These are phyloP conservation scores for Apodemus agrarius DNA, from an alignment of 2,797 vertebrate genomes.

Conservation along the genomic window DNA sequence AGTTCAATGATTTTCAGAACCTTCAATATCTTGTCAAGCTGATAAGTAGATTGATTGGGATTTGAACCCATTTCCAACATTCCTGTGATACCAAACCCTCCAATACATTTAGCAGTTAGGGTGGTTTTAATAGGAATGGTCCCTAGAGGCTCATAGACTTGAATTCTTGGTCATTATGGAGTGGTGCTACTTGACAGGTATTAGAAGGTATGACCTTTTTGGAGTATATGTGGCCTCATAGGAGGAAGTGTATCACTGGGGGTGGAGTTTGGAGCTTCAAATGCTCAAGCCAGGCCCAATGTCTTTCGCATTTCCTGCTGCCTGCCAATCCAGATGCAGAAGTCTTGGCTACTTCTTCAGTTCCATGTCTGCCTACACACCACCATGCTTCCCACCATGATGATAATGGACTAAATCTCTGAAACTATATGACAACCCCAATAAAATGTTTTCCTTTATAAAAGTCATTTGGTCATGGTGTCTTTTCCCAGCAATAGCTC, in stretches of 20 bases:
- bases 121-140: not conserved
- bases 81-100: not conserved
- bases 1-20: constrained; percentile 1
- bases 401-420: not conserved
- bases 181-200: not conserved
- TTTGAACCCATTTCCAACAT: constrained; percentile 29
- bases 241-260: not conserved
- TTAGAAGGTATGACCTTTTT: not conserved
- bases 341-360: not conserved
- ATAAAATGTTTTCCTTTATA: not conserved
- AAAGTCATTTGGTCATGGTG: not conserved
- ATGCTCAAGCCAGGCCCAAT: not conserved
- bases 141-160: not conserved
- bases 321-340: not conserved
- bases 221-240: not conserved
- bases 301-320: not conserved
- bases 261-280: not conserved
- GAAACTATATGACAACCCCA: not conserved
- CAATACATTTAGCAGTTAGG: not conserved
- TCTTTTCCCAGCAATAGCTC: not conserved
- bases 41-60: not conserved
- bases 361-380: not conserved
- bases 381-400: not conserved
- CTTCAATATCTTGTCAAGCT: constrained; percentile 13
- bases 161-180: not conserved